Evolutionary conservation across 1,140 invertebrate species (phyloP).

Genomic region (Pectinophora gossypiella): DNA sequence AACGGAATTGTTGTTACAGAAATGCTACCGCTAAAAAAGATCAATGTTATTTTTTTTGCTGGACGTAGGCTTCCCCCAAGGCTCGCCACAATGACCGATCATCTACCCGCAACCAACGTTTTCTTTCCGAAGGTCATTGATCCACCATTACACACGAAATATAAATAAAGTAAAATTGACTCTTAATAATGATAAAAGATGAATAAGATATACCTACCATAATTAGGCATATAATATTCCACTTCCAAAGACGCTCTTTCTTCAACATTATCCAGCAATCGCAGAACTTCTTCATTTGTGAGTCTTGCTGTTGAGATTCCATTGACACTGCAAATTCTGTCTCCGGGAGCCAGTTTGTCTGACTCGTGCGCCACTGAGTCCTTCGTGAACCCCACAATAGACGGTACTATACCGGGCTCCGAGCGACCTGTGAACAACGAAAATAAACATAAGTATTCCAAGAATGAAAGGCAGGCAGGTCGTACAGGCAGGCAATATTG

Average conservation of each 20-base stretch:
- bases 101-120: no score
- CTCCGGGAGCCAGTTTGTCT: slow-evolving; percentile 80
- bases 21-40: no score
- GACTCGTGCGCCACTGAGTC: slow-evolving; percentile 65
- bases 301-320: slow-evolving; percentile 85
- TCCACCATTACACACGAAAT: no score
- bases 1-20: slow-evolving; percentile 18
- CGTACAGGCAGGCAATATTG: no score
- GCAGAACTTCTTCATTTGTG: slow-evolving; percentile 87
- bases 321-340: slow-evolving; percentile 87
- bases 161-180: no score
- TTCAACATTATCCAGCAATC: slow-evolving; percentile 84
- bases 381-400: slow-evolving; percentile 67
- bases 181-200: no score
- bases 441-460: no score
- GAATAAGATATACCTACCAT: slow-evolving; percentile 77
- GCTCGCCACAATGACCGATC: no score
- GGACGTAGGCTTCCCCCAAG: no score
- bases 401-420: slow-evolving; percentile 67
- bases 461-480: no score
- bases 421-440: slow-evolving; percentile 59
- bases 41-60: no score
- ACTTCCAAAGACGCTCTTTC: slow-evolving; percentile 86
- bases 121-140: no score
- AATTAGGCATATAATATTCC: slow-evolving; percentile 87